Conservation (phyloP, 2,113 vertebrate genomes). For the Pithys albifrons region DNA sequence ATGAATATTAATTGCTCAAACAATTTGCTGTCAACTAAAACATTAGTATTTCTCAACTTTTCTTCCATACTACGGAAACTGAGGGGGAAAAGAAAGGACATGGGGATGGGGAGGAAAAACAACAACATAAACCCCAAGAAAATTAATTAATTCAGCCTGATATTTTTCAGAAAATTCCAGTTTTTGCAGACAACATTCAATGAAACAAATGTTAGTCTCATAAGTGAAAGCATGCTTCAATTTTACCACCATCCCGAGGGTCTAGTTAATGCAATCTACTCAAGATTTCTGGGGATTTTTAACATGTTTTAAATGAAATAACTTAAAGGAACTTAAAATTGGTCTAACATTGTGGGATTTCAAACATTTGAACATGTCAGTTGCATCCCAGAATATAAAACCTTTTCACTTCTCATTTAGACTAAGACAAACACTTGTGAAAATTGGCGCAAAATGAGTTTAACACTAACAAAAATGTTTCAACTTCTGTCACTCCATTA, state of each 20-base stretch:
- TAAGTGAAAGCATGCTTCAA: slow-evolving; percentile 76
- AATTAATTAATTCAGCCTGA: slow-evolving; percentile 60
- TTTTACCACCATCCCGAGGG: slow-evolving; percentile 75
- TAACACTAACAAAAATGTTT: slow-evolving; percentile 84
- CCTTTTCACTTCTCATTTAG: slow-evolving; percentile 81
- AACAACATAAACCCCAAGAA: slow-evolving; percentile 35
- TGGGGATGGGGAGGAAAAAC: not conserved
- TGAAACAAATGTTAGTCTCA: slow-evolving; percentile 73
- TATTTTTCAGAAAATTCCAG: slow-evolving; percentile 65
- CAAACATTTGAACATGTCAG: slow-evolving; percentile 86
- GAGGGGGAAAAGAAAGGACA: not conserved
- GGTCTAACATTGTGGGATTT: slow-evolving; percentile 82
- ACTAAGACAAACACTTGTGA: slow-evolving; percentile 89
- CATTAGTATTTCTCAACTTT: slow-evolving; percentile 63
- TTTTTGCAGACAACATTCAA: slow-evolving; percentile 72
- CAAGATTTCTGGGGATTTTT: slow-evolving; percentile 68
- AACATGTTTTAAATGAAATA: slow-evolving; percentile 79
- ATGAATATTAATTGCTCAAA: slow-evolving; percentile 56
- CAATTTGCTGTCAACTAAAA: slow-evolving; percentile 68
- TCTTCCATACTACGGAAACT: slow-evolving; percentile 36
- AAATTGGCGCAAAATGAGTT: slow-evolving; percentile 88
- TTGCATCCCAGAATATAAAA: slow-evolving; percentile 86
- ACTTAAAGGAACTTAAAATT: slow-evolving; percentile 81
- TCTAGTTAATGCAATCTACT: slow-evolving; percentile 73
- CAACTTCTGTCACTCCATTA: slow-evolving; percentile 82